Base-by-base conservation (phyloP, 2,888 invertebrate species). In the Athripsodes cinereus region DNA sequence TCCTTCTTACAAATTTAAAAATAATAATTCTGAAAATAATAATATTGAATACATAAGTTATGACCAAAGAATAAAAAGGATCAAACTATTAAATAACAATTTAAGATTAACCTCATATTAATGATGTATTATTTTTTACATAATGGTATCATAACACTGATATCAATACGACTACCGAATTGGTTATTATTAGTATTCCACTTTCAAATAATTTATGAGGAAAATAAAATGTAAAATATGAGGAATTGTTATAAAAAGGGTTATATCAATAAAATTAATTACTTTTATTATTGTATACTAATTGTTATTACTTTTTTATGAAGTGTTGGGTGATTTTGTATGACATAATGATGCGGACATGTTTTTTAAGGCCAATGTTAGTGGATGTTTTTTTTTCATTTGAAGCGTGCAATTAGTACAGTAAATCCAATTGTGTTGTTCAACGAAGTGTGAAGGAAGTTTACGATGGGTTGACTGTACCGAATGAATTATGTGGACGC, bases 381-480 rank as follows among this genome's bases (percentile, higher is more conserved):
- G 40, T 26, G n/a, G n/a, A n/a, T n/a, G n/a, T n/a, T n/a, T n/a
- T n/a, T n/a, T n/a, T 26, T 26, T 26, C 5, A 26, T 26, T 6
- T 26, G 26, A 26, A 26, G 10, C 26, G 10, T 26, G 26, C 26
- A 26, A 26, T 26, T 26, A 26, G 40, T 40, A 40, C 40, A 40
- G 40, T 40, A 40, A 40, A 40, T 13, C 40, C 40, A 40, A 31
- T 31, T 6, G 31, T n/a, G n/a, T n/a, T n/a, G n/a, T n/a, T n/a
- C n/a, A n/a, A 19, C 47, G 11, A 26, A 48, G 54, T 48, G 48
- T 54, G 48, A 54, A 48, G 34, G 20, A 54, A 44, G 54, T 47
- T 48, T 54, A 54, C 48, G 26, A 26, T 54, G 34, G 54, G 48
- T 54, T 47, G 54, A 40, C 20, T 54, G 54, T 54, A 54, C 54